Conservation (phyloP, 1,140 invertebrate species). For the Drosophila serrata region DNA sequence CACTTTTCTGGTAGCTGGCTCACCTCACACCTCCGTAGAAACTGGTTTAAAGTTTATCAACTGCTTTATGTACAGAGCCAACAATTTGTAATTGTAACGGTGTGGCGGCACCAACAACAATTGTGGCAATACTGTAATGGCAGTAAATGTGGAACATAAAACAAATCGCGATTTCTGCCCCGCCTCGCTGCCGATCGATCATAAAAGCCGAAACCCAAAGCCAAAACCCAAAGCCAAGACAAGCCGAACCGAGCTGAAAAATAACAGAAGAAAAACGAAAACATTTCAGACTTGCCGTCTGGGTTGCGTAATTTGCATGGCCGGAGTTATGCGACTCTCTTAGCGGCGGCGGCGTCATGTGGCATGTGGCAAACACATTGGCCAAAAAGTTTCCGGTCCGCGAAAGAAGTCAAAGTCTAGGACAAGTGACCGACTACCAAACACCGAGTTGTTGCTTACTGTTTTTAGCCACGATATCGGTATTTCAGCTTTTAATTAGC, state of each 20-base stretch:
- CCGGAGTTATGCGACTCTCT: constrained; percentile 65
- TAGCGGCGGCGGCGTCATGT: constrained; percentile 25
- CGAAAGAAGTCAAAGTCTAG: constrained; percentile 79
- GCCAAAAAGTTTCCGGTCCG: constrained; percentile 69
- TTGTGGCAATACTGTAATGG: constrained; percentile 56
- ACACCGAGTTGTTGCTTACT: constrained; percentile 21
- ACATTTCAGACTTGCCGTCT: constrained; percentile 58
- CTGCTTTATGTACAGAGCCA: constrained; percentile 59
- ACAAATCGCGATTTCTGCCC: constrained; percentile 77
- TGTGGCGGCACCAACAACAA: constrained; percentile 49
- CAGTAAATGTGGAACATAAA: constrained; percentile 80
- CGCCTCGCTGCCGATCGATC: constrained; percentile 75
- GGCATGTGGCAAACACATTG: constrained; percentile 66
- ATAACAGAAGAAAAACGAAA: constrained; percentile 50
- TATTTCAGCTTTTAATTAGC: constrained; percentile 52
- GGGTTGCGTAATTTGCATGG: constrained; percentile 79
- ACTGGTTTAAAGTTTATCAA: constrained; percentile 73
- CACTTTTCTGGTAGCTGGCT: constrained; percentile 27
- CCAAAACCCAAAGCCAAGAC: constrained; percentile 19
- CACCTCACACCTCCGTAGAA: constrained; percentile 51
- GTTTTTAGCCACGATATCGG: constrained; percentile 14
- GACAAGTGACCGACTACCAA: constrained; percentile 58
- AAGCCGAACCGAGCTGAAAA: constrained; percentile 4
- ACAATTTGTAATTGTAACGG: constrained; percentile 74
- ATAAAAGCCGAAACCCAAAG: constrained; percentile 58